Evolutionary conservation across 2,797 vertebrate species (phyloP).

Genomic region (Emydoidea blandingii): DNA sequence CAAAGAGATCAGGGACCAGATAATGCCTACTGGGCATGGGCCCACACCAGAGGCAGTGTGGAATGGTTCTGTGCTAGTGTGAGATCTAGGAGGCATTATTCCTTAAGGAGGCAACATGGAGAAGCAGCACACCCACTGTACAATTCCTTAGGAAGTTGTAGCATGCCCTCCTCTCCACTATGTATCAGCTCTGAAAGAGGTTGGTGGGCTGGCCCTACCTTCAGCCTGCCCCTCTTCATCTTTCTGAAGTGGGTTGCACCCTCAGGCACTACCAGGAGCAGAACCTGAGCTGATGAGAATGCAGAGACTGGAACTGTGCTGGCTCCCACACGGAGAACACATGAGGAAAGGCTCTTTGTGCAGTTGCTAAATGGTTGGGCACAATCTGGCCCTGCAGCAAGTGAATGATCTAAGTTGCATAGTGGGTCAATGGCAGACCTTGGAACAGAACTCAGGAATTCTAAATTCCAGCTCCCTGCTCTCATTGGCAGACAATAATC

Average conservation of each 20-base stretch:
- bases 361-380: not conserved
- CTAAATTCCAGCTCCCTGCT: not conserved
- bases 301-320: no score
- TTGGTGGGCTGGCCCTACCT: not conserved
- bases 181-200: not conserved
- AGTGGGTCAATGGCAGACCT: not conserved
- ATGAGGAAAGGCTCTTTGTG: no score
- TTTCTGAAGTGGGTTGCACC: no score
- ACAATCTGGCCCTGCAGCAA: not conserved
- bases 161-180: not conserved
- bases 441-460: not conserved
- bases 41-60: no score
- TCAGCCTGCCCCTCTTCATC: no score
- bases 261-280: no score
- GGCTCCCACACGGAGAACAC: no score
- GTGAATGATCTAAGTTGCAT: not conserved
- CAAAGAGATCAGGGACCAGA: not conserved
- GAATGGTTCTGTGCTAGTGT: not conserved
- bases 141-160: not conserved
- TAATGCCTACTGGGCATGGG: not conserved
- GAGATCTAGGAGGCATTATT: not conserved
- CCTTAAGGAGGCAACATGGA: not conserved
- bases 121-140: not conserved
- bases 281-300: no score
- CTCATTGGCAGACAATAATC: fast-evolving